Percentiles rank a stretch among this genome's conserved stretches.
phyloP scores from a whole-genome alignment of 2,888 invertebrate species.

The Anoncus sp. region DNA sequence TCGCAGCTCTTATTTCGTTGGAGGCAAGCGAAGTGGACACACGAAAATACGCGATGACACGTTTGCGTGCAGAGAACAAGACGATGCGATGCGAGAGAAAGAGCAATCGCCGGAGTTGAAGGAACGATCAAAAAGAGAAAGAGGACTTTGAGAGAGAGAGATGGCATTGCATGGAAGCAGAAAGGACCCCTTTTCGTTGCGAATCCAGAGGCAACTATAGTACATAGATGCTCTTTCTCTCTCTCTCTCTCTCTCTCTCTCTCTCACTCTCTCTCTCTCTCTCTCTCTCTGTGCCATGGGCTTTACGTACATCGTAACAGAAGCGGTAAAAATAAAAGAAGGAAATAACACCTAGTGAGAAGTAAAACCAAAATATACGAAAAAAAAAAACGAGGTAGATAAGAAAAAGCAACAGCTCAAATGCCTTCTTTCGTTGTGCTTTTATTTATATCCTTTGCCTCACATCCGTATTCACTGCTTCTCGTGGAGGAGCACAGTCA shows the following conservation, averaged over 20 bases:
- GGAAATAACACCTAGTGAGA: not conserved
- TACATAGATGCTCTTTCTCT: not conserved
- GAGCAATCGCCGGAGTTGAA: conserved; percentile 37
- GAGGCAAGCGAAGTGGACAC: conserved; percentile 23
- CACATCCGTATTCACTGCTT: conserved; percentile 21
- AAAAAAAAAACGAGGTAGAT: not conserved
- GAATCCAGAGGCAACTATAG: conserved; percentile 25
- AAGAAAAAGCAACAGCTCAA: not conserved
- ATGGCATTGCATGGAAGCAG: conserved; percentile 50
- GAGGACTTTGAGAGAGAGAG: conserved; percentile 45
- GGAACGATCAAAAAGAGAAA: conserved; percentile 30
- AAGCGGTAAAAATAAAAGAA: not conserved
- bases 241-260: not conserved
- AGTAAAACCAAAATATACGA: conserved; percentile 3
- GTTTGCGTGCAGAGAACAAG: conserved; percentile 43
- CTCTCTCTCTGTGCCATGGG: not conserved
- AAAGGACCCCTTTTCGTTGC: conserved; percentile 33
- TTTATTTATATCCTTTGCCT: conserved; percentile 43
- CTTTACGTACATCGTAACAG: not conserved
- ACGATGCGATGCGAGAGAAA: conserved; percentile 33
- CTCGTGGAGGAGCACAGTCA: not conserved
- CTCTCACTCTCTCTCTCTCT: too few relatives aligned
- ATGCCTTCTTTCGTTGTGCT: not conserved
- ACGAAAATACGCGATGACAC: conserved; percentile 34
- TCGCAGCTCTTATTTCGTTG: conserved; percentile 20